Base-by-base conservation (phyloP, 2,888 invertebrate species). In the Ormyrus rosae region DNA sequence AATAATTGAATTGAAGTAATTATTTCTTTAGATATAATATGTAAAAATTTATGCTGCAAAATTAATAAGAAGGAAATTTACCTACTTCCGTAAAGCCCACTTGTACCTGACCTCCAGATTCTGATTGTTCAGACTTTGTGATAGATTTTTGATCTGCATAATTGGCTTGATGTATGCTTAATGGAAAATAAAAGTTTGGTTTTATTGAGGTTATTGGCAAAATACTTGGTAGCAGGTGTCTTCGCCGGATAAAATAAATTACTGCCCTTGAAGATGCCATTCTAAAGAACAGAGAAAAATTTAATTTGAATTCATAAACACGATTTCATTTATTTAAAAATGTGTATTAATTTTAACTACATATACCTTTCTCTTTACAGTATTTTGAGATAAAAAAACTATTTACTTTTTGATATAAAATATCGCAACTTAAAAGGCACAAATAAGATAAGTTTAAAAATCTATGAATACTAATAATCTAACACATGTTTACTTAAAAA, bases 61-160 rank as follows among this genome's bases (percentile, higher is more conserved):
- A 64, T 56, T 45, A 68, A 55, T 50, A 56, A 65, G 58, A 71
- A 63, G 13, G n/a, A 84, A 86, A 86, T 84, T 89, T 89, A 90
- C 89, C 90, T 87, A 87, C 86, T 87, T 89, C 87, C 74, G 86
- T 86, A 83, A 88, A 86, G 78, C 86, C 85, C 64, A 86, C 83
- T 79, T 88, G 87, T 10, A 89, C 76, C 81, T 89, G 87, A 72
- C 78, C 83, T 1, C 83, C 83, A 13, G 84, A 64, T 34, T 34
- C 34, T 34, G 34, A 34, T 4, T 34, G 34, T 34, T 34, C 34
- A 34, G 34, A 34, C 4, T 34, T 34, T 34, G 34, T 34, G 0
- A 34, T 34, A 34, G 34, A 4, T 34, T 34, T 34, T 34, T 34
- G 34, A 0, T 34, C 34, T 34, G 34, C 2, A 34, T 34, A 34